Conservation (phyloP, 1,140 invertebrate species). For the Drosophila navojoa region DNA sequence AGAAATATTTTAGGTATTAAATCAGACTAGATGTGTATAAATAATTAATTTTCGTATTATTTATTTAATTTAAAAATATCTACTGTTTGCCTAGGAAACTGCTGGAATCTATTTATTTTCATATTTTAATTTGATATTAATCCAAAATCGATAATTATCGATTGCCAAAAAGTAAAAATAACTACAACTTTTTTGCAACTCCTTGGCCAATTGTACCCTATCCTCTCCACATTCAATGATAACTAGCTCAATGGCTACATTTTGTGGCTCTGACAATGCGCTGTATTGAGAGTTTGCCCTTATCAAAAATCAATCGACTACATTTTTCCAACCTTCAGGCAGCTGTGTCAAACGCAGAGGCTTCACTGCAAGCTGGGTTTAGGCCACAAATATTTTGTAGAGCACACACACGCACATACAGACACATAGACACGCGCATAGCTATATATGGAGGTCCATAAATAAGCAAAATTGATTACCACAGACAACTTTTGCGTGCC, state of each 20-base stretch:
- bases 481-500: slow-evolving; percentile 74
- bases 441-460: slow-evolving; percentile 54
- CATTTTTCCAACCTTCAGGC: slow-evolving; percentile 49
- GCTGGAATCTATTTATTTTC: too few relatives aligned
- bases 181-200: too few relatives aligned
- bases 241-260: slow-evolving; percentile 15
- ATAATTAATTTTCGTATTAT: too few relatives aligned
- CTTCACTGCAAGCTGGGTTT: slow-evolving; percentile 37
- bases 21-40: too few relatives aligned
- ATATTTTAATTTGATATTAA: too few relatives aligned
- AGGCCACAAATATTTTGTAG: slow-evolving; percentile 57
- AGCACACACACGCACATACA: slow-evolving; percentile 16
- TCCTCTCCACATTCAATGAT: slow-evolving; percentile 1
- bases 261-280: slow-evolving; percentile 7
- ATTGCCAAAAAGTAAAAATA: too few relatives aligned
- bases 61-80: too few relatives aligned
- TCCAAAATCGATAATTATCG: too few relatives aligned
- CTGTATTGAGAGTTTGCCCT: slow-evolving; percentile 2
- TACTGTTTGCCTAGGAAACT: too few relatives aligned
- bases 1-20: too few relatives aligned
- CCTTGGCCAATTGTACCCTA: too few relatives aligned
- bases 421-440: slow-evolving; percentile 2
- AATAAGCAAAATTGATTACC: slow-evolving; percentile 81
- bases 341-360: slow-evolving; percentile 65
- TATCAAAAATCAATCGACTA: slow-evolving; percentile 21